Conservation (phyloP, 2,797 vertebrate genomes). For the Centropyge bicolor region DNA sequence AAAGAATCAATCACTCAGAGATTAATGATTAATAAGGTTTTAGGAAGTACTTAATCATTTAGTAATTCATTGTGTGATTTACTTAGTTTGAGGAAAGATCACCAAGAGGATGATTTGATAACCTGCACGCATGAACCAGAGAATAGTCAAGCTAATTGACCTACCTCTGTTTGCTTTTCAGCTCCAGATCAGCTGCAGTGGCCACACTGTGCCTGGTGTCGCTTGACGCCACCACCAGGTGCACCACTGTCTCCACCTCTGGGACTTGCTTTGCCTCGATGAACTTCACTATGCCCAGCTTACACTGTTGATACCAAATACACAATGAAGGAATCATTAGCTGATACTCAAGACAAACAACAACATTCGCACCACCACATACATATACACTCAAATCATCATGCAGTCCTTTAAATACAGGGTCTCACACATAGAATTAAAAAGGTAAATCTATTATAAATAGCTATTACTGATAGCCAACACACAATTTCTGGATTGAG, state of each 20-base stretch:
- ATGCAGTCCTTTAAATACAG: not conserved
- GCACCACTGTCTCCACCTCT: constrained; percentile 95
- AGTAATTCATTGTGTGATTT: not conserved
- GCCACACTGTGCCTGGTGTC: constrained; percentile 97
- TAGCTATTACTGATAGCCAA: not conserved
- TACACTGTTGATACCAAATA: constrained; percentile 87
- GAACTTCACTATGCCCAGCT: constrained; percentile 97
- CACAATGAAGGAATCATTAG: not conserved
- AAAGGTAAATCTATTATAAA: not conserved
- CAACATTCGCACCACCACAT: not conserved
- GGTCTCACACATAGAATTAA: not conserved
- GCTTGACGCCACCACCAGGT: constrained; percentile 96
- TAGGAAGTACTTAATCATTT: not conserved
- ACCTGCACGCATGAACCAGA: not conserved
- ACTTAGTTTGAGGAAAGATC: not conserved
- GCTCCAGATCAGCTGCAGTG: constrained; percentile 96
- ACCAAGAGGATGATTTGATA: not conserved
- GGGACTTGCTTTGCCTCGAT: constrained; percentile 97
- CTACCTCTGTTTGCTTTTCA: constrained; percentile 98
- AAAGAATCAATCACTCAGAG: not conserved
- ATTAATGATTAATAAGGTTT: not conserved
- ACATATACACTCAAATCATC: not conserved
- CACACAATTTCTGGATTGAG: not conserved
- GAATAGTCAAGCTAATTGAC: not conserved
- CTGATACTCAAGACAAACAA: not conserved